Base-by-base conservation (phyloP, 2,113 vertebrate species). In the Sula dactylatra region DNA sequence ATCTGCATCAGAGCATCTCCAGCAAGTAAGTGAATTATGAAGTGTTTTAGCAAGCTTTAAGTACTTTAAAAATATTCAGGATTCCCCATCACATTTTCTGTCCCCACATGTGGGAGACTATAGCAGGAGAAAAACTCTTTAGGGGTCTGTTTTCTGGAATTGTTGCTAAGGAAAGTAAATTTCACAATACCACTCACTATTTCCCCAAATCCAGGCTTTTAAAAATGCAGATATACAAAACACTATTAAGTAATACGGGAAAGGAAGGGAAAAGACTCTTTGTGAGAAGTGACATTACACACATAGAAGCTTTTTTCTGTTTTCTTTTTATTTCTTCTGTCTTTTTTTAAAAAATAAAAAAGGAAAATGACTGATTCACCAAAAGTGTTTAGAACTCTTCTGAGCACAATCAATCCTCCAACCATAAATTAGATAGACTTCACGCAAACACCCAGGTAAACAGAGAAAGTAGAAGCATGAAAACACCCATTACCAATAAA, bases 361-460 rank as follows among this genome's bases (percentile, higher is more conserved):
- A 94, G 38, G n/a, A 54, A 29, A 55, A 56, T 26, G 27, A 44
- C 77, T 56, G 44, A 56, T 83, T 90, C 36, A 49, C 73, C 67
- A 32, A 59, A 81, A 90, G n/a, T 61, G 22, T 92, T 97, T 86
- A 96, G 66, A 94, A 88, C 55, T 88, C 55, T 88, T 95, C 54
- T 26, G 82, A 95, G 86, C 36, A 29, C 67, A 96, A 93, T 87
- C 55, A 87, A 16, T 92, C 71, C 38, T 90, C 67, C 84, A 93
- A 79, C 67, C 71, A 90, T 94, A 96, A 93, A 96, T 97, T 62
- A 85, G 70, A 45, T 16, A 59, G 65, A 95, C 55, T 93, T 91
- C 54, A 93, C 15, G 10, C 65, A 96, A 97, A 92, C 76, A 79
- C 45, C 85, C 69, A 82, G 71, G 82, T 96, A 98, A 98, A 97